Base-by-base conservation (phyloP, 2,113 vertebrate genomes). In the Rhizomys pruinosus region DNA sequence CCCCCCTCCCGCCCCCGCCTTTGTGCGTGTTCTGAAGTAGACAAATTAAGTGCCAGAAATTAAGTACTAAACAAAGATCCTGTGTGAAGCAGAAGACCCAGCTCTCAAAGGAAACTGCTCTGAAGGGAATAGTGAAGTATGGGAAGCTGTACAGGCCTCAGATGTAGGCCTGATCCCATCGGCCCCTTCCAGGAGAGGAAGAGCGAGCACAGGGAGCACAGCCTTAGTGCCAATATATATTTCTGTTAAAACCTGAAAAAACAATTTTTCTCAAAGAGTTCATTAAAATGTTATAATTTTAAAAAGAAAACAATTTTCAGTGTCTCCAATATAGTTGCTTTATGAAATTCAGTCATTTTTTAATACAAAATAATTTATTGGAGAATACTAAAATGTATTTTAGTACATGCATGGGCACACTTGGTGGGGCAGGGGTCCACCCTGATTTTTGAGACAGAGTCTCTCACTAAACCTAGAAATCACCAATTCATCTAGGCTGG, bases 271-370 rank as follows among this genome's bases (percentile, higher is more conserved):
- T 68, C 32, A 68, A 68, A 19, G 29, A 84, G n/a, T 44, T 74
- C n/a, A 74, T 37, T 13, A 55, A 78, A 20, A 77, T 32, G 42
- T 23, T 42, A 15, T 44, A n/a, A 15, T 77, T 34, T 57, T n/a
- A 37, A 61, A 29, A 81, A 42, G 57, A 42, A 57, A 80, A n/a
- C 8, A 78, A 63, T 63, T 29, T 32, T 22, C 22, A 63, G 5
- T 78, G 3, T 92, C 93, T 90, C 68, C 12, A 84, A 37, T 1
- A 37, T 15, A 77, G 29, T 9, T 92, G n/a, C 81, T 72, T 25
- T 52, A 81, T 57, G 82, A 87, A 82, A 92, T 64, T 7, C 13
- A 34, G 32, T 55, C 76, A 78, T 78, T 88, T n/a, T 88, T 89
- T 25, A 81, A 63, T 47, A 74, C 20, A 69, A 61, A 88, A 42